Conservation (phyloP, 2,888 invertebrate genomes). For the Andrena dorsata region DNA sequence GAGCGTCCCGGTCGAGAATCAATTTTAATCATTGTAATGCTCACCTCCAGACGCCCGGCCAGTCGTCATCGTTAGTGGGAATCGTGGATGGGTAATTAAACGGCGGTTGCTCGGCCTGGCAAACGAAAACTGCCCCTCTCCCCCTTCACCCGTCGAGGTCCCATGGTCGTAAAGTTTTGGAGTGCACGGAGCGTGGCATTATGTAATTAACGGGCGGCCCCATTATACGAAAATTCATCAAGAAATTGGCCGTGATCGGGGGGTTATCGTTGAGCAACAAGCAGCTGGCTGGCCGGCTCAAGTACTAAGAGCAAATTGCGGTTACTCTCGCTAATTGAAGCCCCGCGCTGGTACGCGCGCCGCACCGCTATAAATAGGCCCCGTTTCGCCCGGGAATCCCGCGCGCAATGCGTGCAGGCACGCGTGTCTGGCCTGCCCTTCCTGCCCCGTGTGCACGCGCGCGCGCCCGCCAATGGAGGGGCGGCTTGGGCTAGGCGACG, state of each 20-base stretch:
- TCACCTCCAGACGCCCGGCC: background rate
- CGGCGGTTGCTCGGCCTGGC: constrained; percentile 12
- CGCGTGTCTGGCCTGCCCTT: constrained; percentile 53
- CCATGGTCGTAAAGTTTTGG: constrained; percentile 43
- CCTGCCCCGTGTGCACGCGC: constrained; percentile 34
- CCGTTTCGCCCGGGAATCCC: constrained; percentile 63
- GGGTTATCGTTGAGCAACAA: constrained; percentile 44
- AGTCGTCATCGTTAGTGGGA: constrained; percentile 26
- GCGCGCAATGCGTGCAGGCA: constrained; percentile 66
- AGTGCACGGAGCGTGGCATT: constrained; percentile 46
- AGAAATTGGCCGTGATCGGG: constrained; percentile 60
- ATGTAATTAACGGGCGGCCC: constrained; percentile 48
- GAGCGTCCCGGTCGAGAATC: constrained; percentile 20
- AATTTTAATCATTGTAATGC: constrained; percentile 53
- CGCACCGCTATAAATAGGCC: constrained; percentile 70
- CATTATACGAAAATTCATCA: constrained; percentile 63
- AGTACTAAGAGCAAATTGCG: constrained; percentile 62
- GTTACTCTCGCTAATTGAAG: constrained; percentile 69
- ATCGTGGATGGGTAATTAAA: constrained; percentile 42
- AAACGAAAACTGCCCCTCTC: constrained; percentile 16
- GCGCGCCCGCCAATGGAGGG: background rate
- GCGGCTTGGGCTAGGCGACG: constrained; percentile 50
- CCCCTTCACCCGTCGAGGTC: constrained; percentile 3
- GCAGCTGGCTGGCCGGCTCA: constrained; percentile 26
- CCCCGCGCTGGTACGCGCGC: constrained; percentile 48